These are phyloP conservation scores for Mesocricetus auratus DNA, from an alignment of 2,113 vertebrate genomes.

Conservation along the genomic window DNA sequence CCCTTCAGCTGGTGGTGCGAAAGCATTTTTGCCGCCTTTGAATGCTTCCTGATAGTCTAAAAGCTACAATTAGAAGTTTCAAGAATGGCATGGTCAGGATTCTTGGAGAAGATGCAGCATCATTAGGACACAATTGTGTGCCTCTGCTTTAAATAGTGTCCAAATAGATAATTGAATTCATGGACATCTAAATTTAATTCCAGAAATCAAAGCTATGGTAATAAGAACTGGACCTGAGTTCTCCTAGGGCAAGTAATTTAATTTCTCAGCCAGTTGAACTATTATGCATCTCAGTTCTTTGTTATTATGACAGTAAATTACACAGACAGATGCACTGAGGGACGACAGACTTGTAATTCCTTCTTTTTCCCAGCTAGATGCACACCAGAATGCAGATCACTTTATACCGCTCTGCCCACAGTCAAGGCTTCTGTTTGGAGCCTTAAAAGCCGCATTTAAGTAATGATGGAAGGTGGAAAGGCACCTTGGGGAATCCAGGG, in stretches of 20 bases:
- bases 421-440: neutral
- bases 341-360: neutral
- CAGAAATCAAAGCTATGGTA: conserved; percentile 69
- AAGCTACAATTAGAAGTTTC: neutral
- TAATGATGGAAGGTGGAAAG: neutral
- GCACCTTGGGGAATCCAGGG: neutral
- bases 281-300: conserved; percentile 56
- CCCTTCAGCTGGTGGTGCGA: neutral
- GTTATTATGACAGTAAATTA: conserved; percentile 58
- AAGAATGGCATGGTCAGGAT: neutral
- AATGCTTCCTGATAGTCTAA: neutral
- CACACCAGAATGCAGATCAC: conserved; percentile 22
- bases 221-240: conserved; percentile 59
- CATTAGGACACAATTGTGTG: neutral
- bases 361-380: neutral
- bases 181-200: conserved; percentile 73
- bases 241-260: conserved; percentile 72
- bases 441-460: neutral
- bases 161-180: conserved; percentile 68
- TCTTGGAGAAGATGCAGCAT: neutral
- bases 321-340: conserved; percentile 7
- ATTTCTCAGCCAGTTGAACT: conserved; percentile 63
- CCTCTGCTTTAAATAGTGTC: conserved; percentile 53
- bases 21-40: neutral
- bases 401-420: conserved; percentile 1